A percentile compares a stretch with the other conserved stretches of the same genome.
Evolutionary conservation across 2,888 invertebrate species (phyloP).

Genomic region (Drosophila crucigera): DNA sequence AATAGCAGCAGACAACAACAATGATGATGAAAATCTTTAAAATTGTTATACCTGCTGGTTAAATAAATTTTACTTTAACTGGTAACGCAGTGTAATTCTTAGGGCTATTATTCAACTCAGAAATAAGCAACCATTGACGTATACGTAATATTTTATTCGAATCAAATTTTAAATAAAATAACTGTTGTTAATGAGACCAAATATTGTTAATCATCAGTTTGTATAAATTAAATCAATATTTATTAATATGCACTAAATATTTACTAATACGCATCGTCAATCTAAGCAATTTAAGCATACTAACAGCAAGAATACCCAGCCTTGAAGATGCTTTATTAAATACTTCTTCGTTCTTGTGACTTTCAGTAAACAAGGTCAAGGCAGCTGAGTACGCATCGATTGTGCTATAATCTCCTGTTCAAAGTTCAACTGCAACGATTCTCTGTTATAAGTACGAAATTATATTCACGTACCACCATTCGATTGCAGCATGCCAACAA

Average conservation of each 20-base stretch:
- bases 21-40: not conserved
- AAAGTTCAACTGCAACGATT: slow-evolving; percentile 22
- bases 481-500: slow-evolving; percentile 27
- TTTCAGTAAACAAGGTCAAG: slow-evolving; percentile 38
- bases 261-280: too few relatives aligned
- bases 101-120: not conserved
- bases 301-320: not conserved
- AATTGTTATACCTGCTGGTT: not conserved
- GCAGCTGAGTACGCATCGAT: slow-evolving; percentile 24
- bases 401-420: slow-evolving; percentile 21
- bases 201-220: not conserved
- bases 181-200: not conserved
- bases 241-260: not conserved
- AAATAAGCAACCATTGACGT: not conserved
- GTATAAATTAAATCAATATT: not conserved
- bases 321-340: not conserved
- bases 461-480: slow-evolving; percentile 60
- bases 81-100: not conserved
- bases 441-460: slow-evolving; percentile 32
- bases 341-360: not conserved
- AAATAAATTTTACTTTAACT: not conserved
- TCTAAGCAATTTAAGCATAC: not conserved
- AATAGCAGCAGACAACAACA: not conserved
- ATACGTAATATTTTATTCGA: slow-evolving; percentile 7
- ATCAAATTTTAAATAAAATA: not conserved